Conservation (phyloP, 2,113 vertebrate species). For the Albula glossodonta region DNA sequence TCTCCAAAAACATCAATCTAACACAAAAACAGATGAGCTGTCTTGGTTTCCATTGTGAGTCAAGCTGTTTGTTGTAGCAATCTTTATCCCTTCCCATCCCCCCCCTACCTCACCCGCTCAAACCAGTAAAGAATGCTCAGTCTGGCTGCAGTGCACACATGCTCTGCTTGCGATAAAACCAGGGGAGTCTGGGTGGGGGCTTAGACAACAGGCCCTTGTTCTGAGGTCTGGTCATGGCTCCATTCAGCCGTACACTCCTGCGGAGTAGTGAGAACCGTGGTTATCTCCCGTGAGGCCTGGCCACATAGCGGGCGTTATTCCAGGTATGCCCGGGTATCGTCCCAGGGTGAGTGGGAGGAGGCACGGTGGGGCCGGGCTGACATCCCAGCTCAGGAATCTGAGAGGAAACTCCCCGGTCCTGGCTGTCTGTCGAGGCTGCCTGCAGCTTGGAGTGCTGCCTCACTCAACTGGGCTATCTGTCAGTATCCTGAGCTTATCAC, state of each 20-base stretch:
- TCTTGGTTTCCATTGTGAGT: background rate
- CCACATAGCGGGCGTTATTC: background rate
- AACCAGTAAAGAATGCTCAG: background rate
- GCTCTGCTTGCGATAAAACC: background rate
- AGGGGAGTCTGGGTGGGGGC: background rate
- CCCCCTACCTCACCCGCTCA: background rate
- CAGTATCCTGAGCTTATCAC: background rate
- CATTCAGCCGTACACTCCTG: background rate
- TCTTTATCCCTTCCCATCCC: background rate
- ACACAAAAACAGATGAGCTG: background rate
- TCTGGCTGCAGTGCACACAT: background rate
- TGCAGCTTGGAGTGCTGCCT: background rate
- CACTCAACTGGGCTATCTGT: background rate
- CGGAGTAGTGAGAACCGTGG: background rate
- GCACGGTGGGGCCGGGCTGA: background rate
- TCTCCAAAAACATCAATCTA: background rate
- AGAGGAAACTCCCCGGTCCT: background rate
- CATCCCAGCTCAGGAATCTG: background rate
- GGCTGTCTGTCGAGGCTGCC: background rate
- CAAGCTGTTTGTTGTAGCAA: slow-evolving; percentile 3
- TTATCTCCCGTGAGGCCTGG: background rate
- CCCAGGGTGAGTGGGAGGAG: background rate
- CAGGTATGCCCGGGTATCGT: background rate
- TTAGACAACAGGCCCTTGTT: background rate
- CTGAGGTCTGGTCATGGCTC: background rate